Conservation (phyloP, 2,797 vertebrate species). For the Rhabdophis nuchalis region DNA sequence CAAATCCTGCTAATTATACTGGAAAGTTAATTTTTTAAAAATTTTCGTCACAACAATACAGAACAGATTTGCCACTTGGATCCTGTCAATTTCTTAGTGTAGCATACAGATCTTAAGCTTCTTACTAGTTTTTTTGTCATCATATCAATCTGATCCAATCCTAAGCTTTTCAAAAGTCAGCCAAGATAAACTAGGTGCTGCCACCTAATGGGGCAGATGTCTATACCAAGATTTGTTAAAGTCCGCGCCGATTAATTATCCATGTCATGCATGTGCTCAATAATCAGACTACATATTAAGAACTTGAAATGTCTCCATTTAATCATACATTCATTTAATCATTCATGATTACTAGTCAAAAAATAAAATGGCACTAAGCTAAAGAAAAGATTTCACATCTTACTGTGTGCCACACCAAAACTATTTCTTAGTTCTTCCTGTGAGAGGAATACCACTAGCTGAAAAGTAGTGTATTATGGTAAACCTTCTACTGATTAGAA, state of each 20-base stretch:
- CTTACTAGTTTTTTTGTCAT: not conserved
- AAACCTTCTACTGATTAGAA: not conserved
- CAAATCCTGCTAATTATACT: not conserved
- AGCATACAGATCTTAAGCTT: not conserved
- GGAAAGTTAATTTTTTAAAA: not conserved
- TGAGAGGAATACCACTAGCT: not conserved
- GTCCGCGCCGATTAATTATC: not conserved
- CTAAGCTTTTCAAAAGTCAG: not conserved
- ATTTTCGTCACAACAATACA: not conserved
- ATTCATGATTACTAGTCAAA: not conserved
- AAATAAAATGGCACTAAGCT: not conserved
- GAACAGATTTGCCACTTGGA: not conserved
- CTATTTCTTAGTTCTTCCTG: not conserved
- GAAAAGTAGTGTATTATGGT: not conserved
- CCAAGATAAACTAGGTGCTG: not conserved
- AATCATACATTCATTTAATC: not conserved
- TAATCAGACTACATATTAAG: not conserved
- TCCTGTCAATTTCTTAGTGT: not conserved
- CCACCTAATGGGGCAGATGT: not conserved
- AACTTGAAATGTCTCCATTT: not conserved
- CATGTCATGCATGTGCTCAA: not conserved
- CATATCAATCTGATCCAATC: not conserved
- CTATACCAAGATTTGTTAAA: not conserved
- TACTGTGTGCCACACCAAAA: not conserved
- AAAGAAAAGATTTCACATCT: not conserved